Percentiles rank a stretch among this genome's conserved stretches.
phyloP scores from a whole-genome alignment of 2,797 vertebrate species.

The Harpagifer antarcticus region DNA sequence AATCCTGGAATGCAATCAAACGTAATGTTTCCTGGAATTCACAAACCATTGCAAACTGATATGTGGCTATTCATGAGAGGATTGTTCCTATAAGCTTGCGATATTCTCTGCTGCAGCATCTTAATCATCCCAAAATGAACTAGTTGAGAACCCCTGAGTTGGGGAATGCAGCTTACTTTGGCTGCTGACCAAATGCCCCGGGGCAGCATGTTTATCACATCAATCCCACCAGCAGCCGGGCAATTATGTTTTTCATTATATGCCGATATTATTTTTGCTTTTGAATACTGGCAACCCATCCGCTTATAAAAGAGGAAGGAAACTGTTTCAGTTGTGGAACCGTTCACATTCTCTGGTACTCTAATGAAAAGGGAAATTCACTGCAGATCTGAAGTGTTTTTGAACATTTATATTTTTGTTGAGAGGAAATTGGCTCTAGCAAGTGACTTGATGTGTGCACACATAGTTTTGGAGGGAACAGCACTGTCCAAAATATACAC shows the following conservation, averaged over 20 bases:
- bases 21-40: conserved; percentile 32
- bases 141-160: too few species aligned
- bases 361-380: conserved; percentile 39
- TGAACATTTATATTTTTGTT: conserved; percentile 36
- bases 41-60: conserved; percentile 8
- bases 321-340: conserved; percentile 31
- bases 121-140: conserved; percentile 54
- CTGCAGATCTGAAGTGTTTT: conserved; percentile 18
- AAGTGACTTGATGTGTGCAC: conserved; percentile 41
- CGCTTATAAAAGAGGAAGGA: conserved; percentile 48
- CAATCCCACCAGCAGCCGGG: conserved; percentile 17
- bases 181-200: conserved; percentile 40
- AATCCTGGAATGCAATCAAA: conserved; percentile 22
- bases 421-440: conserved; percentile 8
- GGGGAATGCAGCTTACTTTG: conserved; percentile 60
- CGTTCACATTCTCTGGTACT: conserved; percentile 20
- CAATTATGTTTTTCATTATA: conserved; percentile 48
- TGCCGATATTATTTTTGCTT: conserved; percentile 38
- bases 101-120: conserved; percentile 51
- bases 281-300: conserved; percentile 16
- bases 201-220: conserved; percentile 45
- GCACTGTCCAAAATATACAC: conserved; percentile 66
- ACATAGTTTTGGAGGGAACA: conserved; percentile 23
- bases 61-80: conserved; percentile 17
- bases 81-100: conserved; percentile 34